A percentile compares a stretch with the other conserved stretches of the same genome.
Conservation (phyloP, 2,888 invertebrate genomes). For the Ophion obscuratus region DNA sequence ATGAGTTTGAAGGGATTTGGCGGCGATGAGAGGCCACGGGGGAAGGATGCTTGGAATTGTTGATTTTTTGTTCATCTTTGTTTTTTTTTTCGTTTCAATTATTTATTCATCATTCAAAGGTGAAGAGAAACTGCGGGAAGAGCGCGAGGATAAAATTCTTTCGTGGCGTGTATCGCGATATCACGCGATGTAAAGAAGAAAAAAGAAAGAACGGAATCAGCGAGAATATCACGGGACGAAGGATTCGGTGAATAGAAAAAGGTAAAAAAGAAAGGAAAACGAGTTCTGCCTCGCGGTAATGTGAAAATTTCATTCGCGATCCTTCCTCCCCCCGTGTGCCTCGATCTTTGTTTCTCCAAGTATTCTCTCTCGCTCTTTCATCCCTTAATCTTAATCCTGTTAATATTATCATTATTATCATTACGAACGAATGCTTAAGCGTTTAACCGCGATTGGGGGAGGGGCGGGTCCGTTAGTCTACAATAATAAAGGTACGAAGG, state of each 20-base stretch:
- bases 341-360: too few relatives aligned
- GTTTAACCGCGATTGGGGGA: conserved; percentile 59
- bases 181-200: too few relatives aligned
- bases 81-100: too few relatives aligned
- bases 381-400: conserved; percentile 1
- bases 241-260: not conserved
- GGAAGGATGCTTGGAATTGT: too few relatives aligned
- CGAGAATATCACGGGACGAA: not conserved
- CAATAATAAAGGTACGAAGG: conserved; percentile 15
- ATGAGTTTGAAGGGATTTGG: not conserved
- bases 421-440: conserved; percentile 27
- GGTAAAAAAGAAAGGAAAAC: not conserved
- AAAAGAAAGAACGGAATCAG: not conserved
- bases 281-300: not conserved
- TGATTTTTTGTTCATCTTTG: too few relatives aligned
- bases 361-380: not conserved
- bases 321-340: too few relatives aligned
- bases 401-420: conserved; percentile 23
- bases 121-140: not conserved
- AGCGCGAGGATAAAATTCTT: not conserved
- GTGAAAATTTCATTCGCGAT: not conserved
- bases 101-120: not conserved
- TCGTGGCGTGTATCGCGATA: not conserved
- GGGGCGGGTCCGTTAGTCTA: conserved; percentile 48
- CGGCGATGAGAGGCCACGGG: not conserved